Percentiles rank a stretch among this genome's conserved stretches.
Conservation (phyloP, 2,888 invertebrate genomes). For the Empis stercorea region DNA sequence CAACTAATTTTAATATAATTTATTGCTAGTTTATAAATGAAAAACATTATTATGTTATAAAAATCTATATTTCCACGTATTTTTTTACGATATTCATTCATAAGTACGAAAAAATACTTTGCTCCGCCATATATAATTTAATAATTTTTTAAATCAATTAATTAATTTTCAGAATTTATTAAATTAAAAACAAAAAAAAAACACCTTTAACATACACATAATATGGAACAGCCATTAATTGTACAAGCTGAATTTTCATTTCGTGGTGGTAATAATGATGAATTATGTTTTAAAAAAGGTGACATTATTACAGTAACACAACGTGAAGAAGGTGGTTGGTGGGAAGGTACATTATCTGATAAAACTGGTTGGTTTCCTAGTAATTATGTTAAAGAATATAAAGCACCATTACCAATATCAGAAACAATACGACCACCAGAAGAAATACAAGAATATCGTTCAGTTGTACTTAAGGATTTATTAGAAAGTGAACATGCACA, state of each 20-base stretch:
- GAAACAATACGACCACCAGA: constrained; percentile 52
- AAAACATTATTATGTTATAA: too few relatives aligned
- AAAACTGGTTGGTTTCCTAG: constrained; percentile 98
- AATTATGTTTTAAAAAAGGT: constrained; percentile 89
- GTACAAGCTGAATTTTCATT: constrained; percentile 90
- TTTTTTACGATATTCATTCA: too few relatives aligned
- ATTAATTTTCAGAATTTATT: too few relatives aligned
- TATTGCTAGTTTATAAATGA: too few relatives aligned
- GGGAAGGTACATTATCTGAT: constrained; percentile 94
- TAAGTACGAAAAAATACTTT: too few relatives aligned
- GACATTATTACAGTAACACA: constrained; percentile 96
- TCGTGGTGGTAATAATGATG: constrained; percentile 94
- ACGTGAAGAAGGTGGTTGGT: constrained; percentile 94
- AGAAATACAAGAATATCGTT: constrained; percentile 64
- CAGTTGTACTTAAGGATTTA: constrained; percentile 77
- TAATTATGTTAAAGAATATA: constrained; percentile 88
- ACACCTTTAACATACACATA: neutral
- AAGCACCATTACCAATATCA: constrained; percentile 42
- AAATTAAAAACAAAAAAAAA: too few relatives aligned
- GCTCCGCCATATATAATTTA: too few relatives aligned
- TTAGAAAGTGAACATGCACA: constrained; percentile 87
- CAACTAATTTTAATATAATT: too few relatives aligned
- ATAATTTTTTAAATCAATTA: too few relatives aligned
- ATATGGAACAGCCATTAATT: constrained; percentile 39
- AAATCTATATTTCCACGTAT: too few relatives aligned